phyloP scores from a whole-genome alignment of 1,140 invertebrate genomes.

The Armadillidium nasatum region DNA sequence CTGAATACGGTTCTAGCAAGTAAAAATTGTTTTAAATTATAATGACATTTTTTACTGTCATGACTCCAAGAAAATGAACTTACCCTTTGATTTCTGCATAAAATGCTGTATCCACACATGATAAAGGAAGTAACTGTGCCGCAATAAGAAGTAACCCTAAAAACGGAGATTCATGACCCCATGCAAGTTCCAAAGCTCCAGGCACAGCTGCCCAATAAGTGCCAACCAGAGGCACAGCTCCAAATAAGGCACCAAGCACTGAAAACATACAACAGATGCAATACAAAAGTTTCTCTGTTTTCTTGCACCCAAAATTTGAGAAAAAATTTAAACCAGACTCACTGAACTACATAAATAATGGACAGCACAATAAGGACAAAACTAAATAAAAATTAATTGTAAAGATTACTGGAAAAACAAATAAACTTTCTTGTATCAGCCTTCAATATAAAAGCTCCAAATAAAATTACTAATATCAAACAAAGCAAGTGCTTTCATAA shows the following conservation, averaged over 20 bases:
- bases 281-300: slow-evolving; percentile 28
- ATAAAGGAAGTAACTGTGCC: slow-evolving; percentile 83
- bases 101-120: slow-evolving; percentile 84
- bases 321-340: not conserved
- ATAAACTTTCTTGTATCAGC: no score
- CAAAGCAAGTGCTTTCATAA: no score
- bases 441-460: no score
- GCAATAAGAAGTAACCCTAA: slow-evolving; percentile 71
- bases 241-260: slow-evolving; percentile 84
- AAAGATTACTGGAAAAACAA: no score
- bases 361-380: not conserved
- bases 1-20: no score
- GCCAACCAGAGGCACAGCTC: slow-evolving; percentile 88
- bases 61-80: slow-evolving; percentile 33
- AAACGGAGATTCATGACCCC: slow-evolving; percentile 73
- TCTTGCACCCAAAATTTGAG: slow-evolving; percentile 47
- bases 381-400: no score
- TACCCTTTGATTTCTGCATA: slow-evolving; percentile 97
- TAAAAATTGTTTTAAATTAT: no score
- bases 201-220: slow-evolving; percentile 90
- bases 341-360: not conserved
- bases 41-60: no score
- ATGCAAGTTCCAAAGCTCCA: slow-evolving; percentile 87
- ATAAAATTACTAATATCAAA: no score
- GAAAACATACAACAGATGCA: slow-evolving; percentile 48